A percentile compares a stretch with the other conserved stretches of the same genome.
phyloP scores from a whole-genome alignment of 2,888 invertebrate genomes.

The Apodemia mormo region DNA sequence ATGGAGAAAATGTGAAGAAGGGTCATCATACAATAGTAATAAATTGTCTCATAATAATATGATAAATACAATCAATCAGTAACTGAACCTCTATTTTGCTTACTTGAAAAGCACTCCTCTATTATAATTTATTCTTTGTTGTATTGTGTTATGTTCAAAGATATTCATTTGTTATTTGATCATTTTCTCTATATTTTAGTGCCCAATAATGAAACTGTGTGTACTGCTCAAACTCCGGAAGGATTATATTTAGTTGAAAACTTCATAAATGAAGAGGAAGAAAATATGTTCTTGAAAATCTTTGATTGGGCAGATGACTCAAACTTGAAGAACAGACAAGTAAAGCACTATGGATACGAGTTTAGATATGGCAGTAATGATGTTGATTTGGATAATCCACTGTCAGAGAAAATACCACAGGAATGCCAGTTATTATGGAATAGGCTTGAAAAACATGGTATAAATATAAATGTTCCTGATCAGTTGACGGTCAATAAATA shows the following conservation, averaged over 20 bases:
- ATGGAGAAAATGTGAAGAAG: no score
- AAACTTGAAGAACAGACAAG: conserved; percentile 89
- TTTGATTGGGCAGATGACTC: conserved; percentile 76
- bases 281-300: conserved; percentile 80
- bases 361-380: conserved; percentile 94
- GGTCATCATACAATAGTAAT: no score
- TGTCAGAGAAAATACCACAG: conserved; percentile 85
- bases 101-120: no score
- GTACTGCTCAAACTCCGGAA: conserved; percentile 75
- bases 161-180: no score
- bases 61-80: no score
- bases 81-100: no score
- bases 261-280: conserved; percentile 87
- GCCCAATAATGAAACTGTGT: conserved; percentile 58
- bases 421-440: conserved; percentile 85
- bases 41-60: no score
- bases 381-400: conserved; percentile 87
- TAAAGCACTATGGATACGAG: conserved; percentile 95
- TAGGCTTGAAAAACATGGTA: conserved; percentile 68
- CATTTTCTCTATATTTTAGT: conserved; percentile 50
- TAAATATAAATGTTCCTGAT: conserved; percentile 82
- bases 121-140: no score
- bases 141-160: no score
- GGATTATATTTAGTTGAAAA: conserved; percentile 87
- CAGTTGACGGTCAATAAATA: conserved; percentile 94